Conservation (phyloP, 2,797 vertebrate species). For the Enteromius unitaeniatus region DNA sequence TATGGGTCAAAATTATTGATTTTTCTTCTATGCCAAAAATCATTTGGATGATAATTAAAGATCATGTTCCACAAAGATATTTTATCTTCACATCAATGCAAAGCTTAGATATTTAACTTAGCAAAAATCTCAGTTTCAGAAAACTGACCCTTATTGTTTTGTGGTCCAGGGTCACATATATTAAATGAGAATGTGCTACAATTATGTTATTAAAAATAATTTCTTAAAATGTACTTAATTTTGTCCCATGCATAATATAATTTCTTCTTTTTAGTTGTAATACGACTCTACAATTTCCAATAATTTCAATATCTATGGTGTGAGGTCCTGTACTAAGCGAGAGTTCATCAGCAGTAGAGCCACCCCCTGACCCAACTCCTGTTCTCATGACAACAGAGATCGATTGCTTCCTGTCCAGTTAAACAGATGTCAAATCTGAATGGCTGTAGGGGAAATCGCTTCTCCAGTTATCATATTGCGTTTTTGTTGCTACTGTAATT, state of each 20-base stretch:
- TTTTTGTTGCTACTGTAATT: neutral
- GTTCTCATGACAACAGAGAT: constrained; percentile 35
- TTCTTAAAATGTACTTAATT: neutral
- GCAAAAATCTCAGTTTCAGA: too few species aligned
- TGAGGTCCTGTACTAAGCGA: constrained; percentile 32
- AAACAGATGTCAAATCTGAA: constrained; percentile 29
- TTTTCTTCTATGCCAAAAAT: neutral
- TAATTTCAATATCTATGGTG: neutral
- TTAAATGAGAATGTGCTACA: neutral
- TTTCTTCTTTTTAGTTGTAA: neutral
- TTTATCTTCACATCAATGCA: neutral
- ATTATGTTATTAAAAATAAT: neutral
- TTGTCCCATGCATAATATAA: neutral
- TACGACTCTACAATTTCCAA: neutral
- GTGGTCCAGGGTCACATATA: too few species aligned
- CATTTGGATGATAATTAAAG: neutral
- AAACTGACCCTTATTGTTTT: too few species aligned
- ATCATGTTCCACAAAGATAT: neutral
- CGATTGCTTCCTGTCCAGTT: constrained; percentile 1
- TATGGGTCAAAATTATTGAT: neutral
- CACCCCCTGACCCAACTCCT: neutral
- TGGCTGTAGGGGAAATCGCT: constrained; percentile 3
- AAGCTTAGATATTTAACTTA: neutral
- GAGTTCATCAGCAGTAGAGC: constrained; percentile 12
- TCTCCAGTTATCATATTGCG: neutral